Percentiles rank a stretch among this genome's conserved stretches.
Evolutionary conservation across 1,140 invertebrate species (phyloP).

Genomic region (Cryptotermes secundus): DNA sequence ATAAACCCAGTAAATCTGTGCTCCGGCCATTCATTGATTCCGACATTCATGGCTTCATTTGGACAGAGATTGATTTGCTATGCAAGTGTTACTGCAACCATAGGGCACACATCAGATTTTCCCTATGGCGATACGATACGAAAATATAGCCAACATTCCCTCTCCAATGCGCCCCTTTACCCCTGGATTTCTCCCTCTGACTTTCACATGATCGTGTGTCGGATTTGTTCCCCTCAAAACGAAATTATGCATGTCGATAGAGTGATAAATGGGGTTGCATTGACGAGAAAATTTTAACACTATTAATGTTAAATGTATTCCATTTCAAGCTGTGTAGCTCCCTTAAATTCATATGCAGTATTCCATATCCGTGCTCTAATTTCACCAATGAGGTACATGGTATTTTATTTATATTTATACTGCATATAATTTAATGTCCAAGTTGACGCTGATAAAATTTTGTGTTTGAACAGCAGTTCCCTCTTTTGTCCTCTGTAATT

Average conservation of each 20-base stretch:
- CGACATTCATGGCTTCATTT: slow-evolving; percentile 16
- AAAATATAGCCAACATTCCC: not conserved
- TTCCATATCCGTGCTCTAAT: not conserved
- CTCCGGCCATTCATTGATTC: not conserved
- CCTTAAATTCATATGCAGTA: not conserved
- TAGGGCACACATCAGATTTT: not conserved
- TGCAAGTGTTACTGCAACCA: slow-evolving; percentile 10
- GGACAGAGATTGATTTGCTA: slow-evolving; percentile 5
- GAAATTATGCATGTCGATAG: not conserved
- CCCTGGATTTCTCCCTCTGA: not conserved
- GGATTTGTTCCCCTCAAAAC: not conserved
- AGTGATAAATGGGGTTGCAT: slow-evolving; percentile 11
- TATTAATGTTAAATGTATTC: slow-evolving; percentile 18
- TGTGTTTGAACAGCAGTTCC: no score
- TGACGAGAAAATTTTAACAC: slow-evolving; percentile 4
- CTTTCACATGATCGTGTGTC: not conserved
- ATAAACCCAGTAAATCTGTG: slow-evolving; percentile 8
- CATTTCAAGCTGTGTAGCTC: not conserved
- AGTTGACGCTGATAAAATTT: not conserved
- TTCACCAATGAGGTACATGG: not conserved
- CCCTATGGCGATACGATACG: not conserved
- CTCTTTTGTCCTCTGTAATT: no score
- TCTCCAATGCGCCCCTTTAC: not conserved
- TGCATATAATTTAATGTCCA: not conserved
- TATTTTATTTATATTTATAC: not conserved